Evolutionary conservation across 1,140 invertebrate species (phyloP), one percentile per base, ranked within the genome.

Genomic region (Bicyclus anynana): DNA sequence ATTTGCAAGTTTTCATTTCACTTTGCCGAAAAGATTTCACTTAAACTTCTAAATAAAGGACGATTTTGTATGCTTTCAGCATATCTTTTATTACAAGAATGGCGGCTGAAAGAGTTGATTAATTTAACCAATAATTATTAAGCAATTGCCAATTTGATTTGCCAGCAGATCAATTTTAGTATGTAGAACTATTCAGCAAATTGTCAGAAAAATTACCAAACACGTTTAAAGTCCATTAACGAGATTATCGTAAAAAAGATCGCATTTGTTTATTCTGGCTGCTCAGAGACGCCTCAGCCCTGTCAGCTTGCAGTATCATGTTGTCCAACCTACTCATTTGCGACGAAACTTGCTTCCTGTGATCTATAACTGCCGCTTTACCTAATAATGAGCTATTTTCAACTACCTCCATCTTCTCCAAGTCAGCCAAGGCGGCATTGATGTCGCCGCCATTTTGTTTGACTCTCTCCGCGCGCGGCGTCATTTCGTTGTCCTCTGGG

Each of bases 221-320:
- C n/a, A n/a, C n/a, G n/a, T n/a, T n/a, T 23, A 23, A 7, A 23
- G 23, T 7, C 23, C 23, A n/a, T n/a, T 23, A 23, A 7, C 23
- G 2, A 10, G 2, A 48, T 89, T 92, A 92, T 77, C 92, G 91
- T n/a, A 93, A 65, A 62, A 93, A 89, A 51, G 89, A 89, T 54
- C 90, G 91, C 92, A 95, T 94, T 77, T 94, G 92, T 71, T 94
- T 93, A n/a, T 91, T 92, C 73, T 95, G 94, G 66, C 91, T 87
- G 5, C 90, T 78, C 91, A 95, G 91, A 37, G 93, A 91, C 18
- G 90, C 80, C 62, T 94, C 90, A 10, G 93, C 93, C 44, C 91
- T 91, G 44, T 94, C 94, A 5, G 93, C 93, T 71, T 94, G 92
- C 6, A 84, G 80, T 10, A 94, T 90, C 58, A 95, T 66, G 1